Evolutionary conservation across 2,888 invertebrate genomes (phyloP).

Genomic region (Drosophila koepferae): DNA sequence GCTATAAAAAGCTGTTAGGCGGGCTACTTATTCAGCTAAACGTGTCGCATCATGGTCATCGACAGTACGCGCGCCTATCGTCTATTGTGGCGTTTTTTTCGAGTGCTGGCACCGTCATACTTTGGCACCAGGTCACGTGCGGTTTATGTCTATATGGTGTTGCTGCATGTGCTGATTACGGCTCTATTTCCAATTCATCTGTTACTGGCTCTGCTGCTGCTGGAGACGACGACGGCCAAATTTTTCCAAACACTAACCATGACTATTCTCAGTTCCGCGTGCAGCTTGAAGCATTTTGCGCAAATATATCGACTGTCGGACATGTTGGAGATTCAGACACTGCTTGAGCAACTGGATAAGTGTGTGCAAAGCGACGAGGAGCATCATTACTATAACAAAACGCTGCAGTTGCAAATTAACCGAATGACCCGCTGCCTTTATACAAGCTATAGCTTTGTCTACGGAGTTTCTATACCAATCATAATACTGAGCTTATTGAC

Average conservation of each 20-base stretch:
- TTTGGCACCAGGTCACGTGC: slow-evolving; percentile 35
- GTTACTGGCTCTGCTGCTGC: slow-evolving; percentile 48
- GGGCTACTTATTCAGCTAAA: slow-evolving; percentile 6
- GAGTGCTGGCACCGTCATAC: slow-evolving; percentile 43
- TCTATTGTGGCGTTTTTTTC: slow-evolving; percentile 55
- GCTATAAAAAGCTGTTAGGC: slow-evolving; percentile 53
- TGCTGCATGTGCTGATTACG: slow-evolving; percentile 54
- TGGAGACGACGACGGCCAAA: slow-evolving; percentile 25
- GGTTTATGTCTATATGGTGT: slow-evolving; percentile 24
- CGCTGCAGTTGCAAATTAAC: slow-evolving; percentile 21
- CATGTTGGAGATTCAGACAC: slow-evolving; percentile 43
- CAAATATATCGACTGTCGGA: slow-evolving; percentile 44
- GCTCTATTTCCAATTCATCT: slow-evolving; percentile 64
- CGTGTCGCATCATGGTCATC: slow-evolving; percentile 30
- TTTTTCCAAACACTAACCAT: slow-evolving; percentile 57
- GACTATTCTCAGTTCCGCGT: slow-evolving; percentile 33
- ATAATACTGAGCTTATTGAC: slow-evolving; percentile 12
- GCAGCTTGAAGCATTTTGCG: slow-evolving; percentile 57
- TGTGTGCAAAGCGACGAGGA: slow-evolving; percentile 43
- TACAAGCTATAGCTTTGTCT: slow-evolving; percentile 31
- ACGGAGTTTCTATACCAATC: slow-evolving; percentile 23
- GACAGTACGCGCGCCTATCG: slow-evolving; percentile 58
- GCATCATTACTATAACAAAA: slow-evolving; percentile 38
- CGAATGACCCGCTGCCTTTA: slow-evolving; percentile 53
- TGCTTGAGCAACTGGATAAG: slow-evolving; percentile 45